phyloP scores from a whole-genome alignment of 1,140 invertebrate genomes.

The Sycobia sp. region DNA sequence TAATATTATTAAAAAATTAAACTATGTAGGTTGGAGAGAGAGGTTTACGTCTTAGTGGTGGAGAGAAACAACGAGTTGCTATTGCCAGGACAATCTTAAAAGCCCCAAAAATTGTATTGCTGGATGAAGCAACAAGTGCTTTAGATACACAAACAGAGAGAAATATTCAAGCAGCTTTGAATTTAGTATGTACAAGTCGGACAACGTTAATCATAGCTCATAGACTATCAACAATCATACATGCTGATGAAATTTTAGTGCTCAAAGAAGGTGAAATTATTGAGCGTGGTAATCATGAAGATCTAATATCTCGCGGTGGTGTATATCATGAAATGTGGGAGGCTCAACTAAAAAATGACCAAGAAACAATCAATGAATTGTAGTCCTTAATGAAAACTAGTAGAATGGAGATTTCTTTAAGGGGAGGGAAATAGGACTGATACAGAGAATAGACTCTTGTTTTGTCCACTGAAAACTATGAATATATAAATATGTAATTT shows the following conservation, averaged over 20 bases:
- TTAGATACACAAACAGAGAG: conserved; percentile 84
- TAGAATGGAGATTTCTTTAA: neutral
- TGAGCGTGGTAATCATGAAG: conserved; percentile 87
- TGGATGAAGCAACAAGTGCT: conserved; percentile 90
- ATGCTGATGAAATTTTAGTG: conserved; percentile 92
- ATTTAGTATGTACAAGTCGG: conserved; percentile 78
- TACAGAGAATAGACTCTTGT: neutral
- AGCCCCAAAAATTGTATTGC: conserved; percentile 80
- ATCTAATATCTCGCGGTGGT: conserved; percentile 72
- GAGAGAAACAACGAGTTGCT: conserved; percentile 92
- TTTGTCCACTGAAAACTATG: neutral
- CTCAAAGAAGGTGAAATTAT: conserved; percentile 87
- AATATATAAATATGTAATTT: neutral
- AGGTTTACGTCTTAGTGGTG: conserved; percentile 81
- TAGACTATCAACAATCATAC: conserved; percentile 88
- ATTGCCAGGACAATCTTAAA: conserved; percentile 91
- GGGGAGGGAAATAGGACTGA: conserved; percentile 11
- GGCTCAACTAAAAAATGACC: conserved; percentile 75
- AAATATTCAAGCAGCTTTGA: conserved; percentile 81
- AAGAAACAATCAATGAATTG: conserved; percentile 37
- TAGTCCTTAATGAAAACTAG: neutral
- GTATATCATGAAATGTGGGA: conserved; percentile 89
- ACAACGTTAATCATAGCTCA: conserved; percentile 94
- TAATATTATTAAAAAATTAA: conserved; percentile 3
- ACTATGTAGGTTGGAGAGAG: conserved; percentile 74